Percentiles rank a stretch among this genome's conserved stretches.
These are phyloP conservation scores for Psettodes erumei DNA, from an alignment of 2,113 vertebrate species.

Conservation along the genomic window DNA sequence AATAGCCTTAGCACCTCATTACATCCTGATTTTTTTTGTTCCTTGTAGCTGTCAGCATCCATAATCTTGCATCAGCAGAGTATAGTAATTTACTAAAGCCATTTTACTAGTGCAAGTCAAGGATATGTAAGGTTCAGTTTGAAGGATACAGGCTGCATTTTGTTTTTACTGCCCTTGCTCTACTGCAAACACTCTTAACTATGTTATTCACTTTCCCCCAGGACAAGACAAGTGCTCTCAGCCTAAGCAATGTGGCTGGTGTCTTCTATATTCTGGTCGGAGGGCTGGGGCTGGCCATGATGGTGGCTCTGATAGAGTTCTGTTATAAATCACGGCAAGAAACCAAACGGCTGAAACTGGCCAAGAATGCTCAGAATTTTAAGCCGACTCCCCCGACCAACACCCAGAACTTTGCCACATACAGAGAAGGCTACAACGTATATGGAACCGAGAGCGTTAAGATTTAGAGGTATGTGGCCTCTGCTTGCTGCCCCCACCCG, in stretches of 20 bases:
- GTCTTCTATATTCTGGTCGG: conserved; percentile 99
- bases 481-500: neutral
- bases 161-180: conserved; percentile 71
- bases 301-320: conserved; percentile 99
- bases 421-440: conserved; percentile 99
- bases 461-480: conserved; percentile 93
- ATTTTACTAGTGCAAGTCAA: conserved; percentile 42
- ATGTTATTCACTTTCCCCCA: conserved; percentile 90
- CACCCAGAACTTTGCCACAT: conserved; percentile 99
- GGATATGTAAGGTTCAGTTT: conserved; percentile 52
- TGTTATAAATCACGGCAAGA: conserved; percentile 99
- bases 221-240: conserved; percentile 99
- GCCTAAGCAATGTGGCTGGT: conserved; percentile 99
- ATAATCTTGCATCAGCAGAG: conserved; percentile 50
- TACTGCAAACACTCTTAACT: conserved; percentile 83
- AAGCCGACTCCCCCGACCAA: conserved; percentile 96
- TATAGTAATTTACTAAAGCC: conserved; percentile 35
- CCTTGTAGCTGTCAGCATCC: conserved; percentile 53
- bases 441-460: conserved; percentile 99
- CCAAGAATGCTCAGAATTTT: conserved; percentile 99
- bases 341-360: conserved; percentile 99
- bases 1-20: conserved; percentile 42
- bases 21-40: conserved; percentile 37
- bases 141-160: conserved; percentile 57
- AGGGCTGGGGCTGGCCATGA: conserved; percentile 99